Evolutionary conservation across 2,797 vertebrate species (phyloP).

Genomic region (Geotrypetes seraphini): DNA sequence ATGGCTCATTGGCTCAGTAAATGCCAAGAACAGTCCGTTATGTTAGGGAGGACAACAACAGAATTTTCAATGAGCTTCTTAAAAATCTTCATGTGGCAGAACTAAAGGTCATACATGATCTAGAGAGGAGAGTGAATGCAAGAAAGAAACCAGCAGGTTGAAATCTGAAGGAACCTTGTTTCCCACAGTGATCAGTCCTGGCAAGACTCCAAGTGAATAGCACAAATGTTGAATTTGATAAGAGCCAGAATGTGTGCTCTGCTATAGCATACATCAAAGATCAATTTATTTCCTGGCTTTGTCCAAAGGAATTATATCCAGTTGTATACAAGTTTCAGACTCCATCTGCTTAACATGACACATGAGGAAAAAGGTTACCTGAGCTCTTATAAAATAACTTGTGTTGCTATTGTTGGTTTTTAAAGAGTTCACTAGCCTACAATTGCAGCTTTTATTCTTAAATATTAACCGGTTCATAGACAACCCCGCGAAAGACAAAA

Average conservation of each 20-base stretch:
- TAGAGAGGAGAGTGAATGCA: neutral
- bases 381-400: no score
- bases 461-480: no score
- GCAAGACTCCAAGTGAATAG: neutral
- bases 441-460: neutral
- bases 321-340: neutral
- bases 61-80: neutral
- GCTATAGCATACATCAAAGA: accelerated
- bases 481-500: no score
- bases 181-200: neutral
- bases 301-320: neutral
- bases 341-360: neutral
- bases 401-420: no score
- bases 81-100: neutral
- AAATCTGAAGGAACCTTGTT: neutral
- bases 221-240: neutral
- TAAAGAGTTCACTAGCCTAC: accelerated
- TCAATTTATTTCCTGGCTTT: neutral
- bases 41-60: neutral
- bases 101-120: neutral
- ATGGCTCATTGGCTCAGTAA: no score
- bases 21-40: no score
- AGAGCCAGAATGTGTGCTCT: neutral
- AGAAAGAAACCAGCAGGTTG: neutral
- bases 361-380: accelerated